Percentiles rank a stretch among this genome's conserved stretches.
phyloP scores from a whole-genome alignment of 2,113 vertebrate genomes.

The Oncorhynchus kisutch region DNA sequence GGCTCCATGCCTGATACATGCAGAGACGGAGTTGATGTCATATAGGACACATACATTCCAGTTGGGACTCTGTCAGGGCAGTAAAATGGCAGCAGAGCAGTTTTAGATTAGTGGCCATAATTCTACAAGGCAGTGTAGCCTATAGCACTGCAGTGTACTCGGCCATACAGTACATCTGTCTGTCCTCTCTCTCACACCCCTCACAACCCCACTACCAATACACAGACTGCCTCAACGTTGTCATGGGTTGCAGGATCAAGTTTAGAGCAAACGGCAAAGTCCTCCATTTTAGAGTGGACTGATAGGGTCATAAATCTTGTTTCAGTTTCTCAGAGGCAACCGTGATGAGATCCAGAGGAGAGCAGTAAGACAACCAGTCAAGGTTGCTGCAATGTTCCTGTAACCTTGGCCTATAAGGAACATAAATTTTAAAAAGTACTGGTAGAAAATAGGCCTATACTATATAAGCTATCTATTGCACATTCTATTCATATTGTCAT shows the following conservation, averaged over 20 bases:
- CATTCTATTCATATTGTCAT: neutral
- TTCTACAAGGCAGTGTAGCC: neutral
- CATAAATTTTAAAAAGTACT: neutral
- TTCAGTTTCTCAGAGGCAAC: neutral
- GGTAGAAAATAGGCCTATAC: neutral
- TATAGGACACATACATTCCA: conserved; percentile 1
- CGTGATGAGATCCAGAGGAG: neutral
- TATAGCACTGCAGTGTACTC: neutral
- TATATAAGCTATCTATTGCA: neutral
- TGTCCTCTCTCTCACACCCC: neutral
- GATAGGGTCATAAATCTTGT: conserved; percentile 2
- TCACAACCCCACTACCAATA: neutral
- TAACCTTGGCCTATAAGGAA: neutral
- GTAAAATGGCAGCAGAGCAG: neutral
- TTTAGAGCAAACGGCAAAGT: neutral
- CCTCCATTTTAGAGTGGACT: neutral
- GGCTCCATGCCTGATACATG: neutral
- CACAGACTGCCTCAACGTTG: too few relatives aligned
- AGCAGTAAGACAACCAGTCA: neutral
- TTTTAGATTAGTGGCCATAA: neutral
- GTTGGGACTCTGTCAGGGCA: conserved; percentile 17
- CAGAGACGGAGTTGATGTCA: neutral
- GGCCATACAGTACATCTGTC: neutral
- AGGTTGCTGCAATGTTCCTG: conserved; percentile 10
- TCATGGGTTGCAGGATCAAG: neutral